Base-by-base conservation (phyloP, 2,113 vertebrate genomes). In the Phaethornis superciliosus region DNA sequence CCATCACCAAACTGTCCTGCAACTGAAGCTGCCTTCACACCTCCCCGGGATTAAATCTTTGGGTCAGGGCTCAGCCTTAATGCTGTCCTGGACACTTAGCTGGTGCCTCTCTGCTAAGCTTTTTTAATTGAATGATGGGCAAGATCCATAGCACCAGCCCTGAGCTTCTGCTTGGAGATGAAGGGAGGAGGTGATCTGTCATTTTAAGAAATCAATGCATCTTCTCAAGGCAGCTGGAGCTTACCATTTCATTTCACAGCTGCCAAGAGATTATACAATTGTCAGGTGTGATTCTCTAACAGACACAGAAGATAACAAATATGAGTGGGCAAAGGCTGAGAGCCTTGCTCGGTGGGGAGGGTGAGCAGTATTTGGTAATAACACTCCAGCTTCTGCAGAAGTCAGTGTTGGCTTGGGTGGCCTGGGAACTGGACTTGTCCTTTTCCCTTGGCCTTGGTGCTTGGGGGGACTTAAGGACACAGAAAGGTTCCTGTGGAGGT, bases 131-230 rank as follows among this genome's bases (percentile, higher is more conserved):
- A 92, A 32, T 87, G 93, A 81, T 40, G 46, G 84, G 64, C 55
- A 37, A 28, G 78, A 35, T 56, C 51, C 69, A 8, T n/a, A 68
- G 30, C 2, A 0, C 30, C 62, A 26, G 67, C 93, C 84, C 92
- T n/a, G 67, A 86, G 93, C 92, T 63, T 6, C 58, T 49, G 86
- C 83, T 89, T 18, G 56, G 86, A n/a, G 69, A 82, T 18, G 70
- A 24, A 49, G 70, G 81, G 81, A 89, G 84, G 40, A 89, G 81
- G 69, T 0, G 4, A 93, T 49, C 77, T 94, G 95, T 96, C 95
- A 85, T 81, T 72, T 79, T n/a, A 65, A 89, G 91, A 79, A 80
- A 95, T 95, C 93, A 81, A 70, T 96, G 89, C 63, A 10, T 72
- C 89, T 82, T 82, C 78, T 64, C 59, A 7, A 77, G 94, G 91